Conservation (phyloP, 1,140 invertebrate genomes). For the Plutomurus gul region DNA sequence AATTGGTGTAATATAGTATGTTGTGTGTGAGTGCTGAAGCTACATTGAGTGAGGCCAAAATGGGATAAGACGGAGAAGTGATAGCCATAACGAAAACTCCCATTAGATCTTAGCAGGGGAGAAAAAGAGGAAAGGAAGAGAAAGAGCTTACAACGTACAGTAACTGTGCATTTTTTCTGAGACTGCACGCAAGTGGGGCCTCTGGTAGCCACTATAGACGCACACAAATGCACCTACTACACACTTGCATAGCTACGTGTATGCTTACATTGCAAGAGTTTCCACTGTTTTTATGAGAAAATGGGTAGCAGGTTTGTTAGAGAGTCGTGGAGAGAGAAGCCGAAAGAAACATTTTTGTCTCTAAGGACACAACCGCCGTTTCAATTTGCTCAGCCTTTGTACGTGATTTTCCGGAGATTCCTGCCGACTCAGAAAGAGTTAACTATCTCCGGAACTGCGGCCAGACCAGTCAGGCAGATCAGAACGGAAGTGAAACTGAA, state of each 20-base stretch:
- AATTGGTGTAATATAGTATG: too few relatives aligned
- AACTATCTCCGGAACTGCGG: conserved; percentile 49
- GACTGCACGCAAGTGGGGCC: too few relatives aligned
- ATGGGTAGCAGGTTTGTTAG: conserved; percentile 1
- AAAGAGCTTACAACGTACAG: conserved; percentile 5
- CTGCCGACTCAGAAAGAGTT: conserved; percentile 30
- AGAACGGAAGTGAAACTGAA: conserved; percentile 29
- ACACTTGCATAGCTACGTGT: background rate
- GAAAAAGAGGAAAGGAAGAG: conserved; percentile 4
- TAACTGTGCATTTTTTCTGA: background rate
- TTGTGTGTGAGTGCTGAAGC: too few relatives aligned
- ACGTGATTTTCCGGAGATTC: conserved; percentile 45
- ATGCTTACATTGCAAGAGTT: background rate
- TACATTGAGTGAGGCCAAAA: background rate
- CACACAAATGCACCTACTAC: background rate
- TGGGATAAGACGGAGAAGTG: background rate
- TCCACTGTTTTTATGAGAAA: background rate
- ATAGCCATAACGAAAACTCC: conserved; percentile 11
- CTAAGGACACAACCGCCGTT: conserved; percentile 31
- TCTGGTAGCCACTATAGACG: too few relatives aligned
- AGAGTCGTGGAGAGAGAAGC: background rate
- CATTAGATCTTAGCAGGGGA: conserved; percentile 28
- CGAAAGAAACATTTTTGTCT: conserved; percentile 7
- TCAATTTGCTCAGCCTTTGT: conserved; percentile 46
- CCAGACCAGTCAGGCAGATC: conserved; percentile 26